Evolutionary conservation across 2,797 vertebrate genomes (phyloP), one percentile per base, ranked within the genome.

Genomic region (Chiropotes sagulatus): DNA sequence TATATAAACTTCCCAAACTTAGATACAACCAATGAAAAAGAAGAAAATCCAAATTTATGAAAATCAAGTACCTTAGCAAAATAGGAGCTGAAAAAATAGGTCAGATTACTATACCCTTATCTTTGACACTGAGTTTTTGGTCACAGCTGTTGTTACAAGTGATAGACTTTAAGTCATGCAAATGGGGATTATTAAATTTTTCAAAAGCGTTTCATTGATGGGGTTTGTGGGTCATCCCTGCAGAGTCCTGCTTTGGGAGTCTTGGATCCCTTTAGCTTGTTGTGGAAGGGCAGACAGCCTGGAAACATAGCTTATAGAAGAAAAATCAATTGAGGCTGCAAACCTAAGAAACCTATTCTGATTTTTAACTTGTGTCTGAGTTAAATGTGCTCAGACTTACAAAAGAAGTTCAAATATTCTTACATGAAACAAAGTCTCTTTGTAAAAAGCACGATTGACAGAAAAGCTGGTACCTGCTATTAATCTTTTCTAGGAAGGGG

Each of bases 301-400:
- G 44, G 57, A 84, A 61, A 73, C 54, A n/a, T 0, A 67, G 73
- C 36, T 52, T 61, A 73, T 13, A 64, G 54, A 61, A 58, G 39
- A 73, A 75, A 90, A 86, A 82, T 50, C 6, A 80, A 15, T 2
- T 0, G 22, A 58, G 14, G 26, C 24, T 36, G 52, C 52, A n/a
- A 30, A 85, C 57, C 30, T 41, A 52, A 94, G 78, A 58, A 72
- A 50, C 6, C 30, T 76, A 26, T 81, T 92, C 57, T 80, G 24
- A 76, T 44, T 89, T 92, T 26, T 67, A 87, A 70, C 22, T 75
- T 30, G 39, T 39, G 48, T 76, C 50, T 89, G 61, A 81, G 30
- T 92, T 93, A 73, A 94, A 82, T 41, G 72, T n/a, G 67, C 89
- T 88, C 73, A 67, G 41, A 70, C 2, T 95, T 87, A 44, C 57